A percentile compares a stretch with the other conserved stretches of the same genome.
Evolutionary conservation across 2,797 vertebrate species (phyloP).

Genomic region (Phoeniculus purpureus): DNA sequence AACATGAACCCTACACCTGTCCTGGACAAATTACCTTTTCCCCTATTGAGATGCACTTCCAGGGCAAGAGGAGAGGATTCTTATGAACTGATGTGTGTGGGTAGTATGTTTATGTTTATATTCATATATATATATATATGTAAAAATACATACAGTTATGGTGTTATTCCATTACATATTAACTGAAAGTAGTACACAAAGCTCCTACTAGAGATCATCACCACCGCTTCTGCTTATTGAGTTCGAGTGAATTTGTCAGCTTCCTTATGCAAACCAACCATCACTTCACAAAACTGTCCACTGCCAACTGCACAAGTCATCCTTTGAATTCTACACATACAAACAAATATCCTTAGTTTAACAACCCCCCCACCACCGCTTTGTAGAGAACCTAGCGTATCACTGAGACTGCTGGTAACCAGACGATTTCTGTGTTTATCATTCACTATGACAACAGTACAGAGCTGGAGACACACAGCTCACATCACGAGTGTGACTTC

Average conservation of each 20-base stretch:
- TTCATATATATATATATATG: too few relatives aligned
- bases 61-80: not conserved
- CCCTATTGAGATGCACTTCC: not conserved
- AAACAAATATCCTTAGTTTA: not conserved
- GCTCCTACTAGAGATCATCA: not conserved
- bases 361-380: not conserved
- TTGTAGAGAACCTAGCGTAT: not conserved
- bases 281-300: not conserved
- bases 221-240: not conserved
- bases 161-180: not conserved
- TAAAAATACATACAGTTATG: rapidly evolving
- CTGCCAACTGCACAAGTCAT: not conserved
- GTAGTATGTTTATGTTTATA: not conserved
- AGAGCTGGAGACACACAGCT: not conserved
- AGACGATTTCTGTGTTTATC: not conserved
- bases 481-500: not conserved
- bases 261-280: not conserved
- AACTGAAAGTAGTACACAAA: not conserved
- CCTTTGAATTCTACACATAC: not conserved
- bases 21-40: not conserved
- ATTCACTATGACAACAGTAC: not conserved
- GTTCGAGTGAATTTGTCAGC: not conserved
- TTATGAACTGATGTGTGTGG: not conserved
- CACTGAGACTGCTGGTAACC: not conserved
- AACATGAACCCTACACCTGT: not conserved